phyloP scores from a whole-genome alignment of 2,113 vertebrate genomes.

The Solea solea region DNA sequence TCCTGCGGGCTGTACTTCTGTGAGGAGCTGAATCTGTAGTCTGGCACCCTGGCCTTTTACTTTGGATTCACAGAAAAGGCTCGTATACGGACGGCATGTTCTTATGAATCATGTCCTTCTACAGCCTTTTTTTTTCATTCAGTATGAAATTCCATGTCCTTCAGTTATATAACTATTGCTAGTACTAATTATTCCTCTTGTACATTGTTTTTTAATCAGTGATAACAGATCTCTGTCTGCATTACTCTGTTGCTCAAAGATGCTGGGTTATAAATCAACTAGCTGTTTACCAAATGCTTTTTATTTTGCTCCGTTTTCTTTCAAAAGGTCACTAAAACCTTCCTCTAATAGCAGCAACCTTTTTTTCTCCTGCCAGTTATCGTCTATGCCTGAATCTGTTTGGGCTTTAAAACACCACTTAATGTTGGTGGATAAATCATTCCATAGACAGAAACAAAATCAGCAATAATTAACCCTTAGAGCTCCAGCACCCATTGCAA shows the following conservation, averaged over 20 bases:
- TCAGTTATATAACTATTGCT: constrained; percentile 44
- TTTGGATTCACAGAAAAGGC: constrained; percentile 35
- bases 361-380: neutral
- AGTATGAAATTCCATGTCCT: constrained; percentile 46
- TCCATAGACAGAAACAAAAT: neutral
- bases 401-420: constrained; percentile 11
- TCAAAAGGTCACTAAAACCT: no score
- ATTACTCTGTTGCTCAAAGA: neutral
- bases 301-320: no score
- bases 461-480: neutral
- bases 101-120: constrained; percentile 31
- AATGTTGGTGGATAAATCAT: neutral
- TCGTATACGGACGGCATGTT: constrained; percentile 24
- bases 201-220: constrained; percentile 17
- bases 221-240: neutral
- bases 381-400: constrained; percentile 10
- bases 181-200: constrained; percentile 27
- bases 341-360: no score
- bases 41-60: constrained; percentile 24
- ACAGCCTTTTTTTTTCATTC: constrained; percentile 35
- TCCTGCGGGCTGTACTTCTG: constrained; percentile 32
- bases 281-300: no score
- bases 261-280: neutral
- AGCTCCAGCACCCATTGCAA: no score
- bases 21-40: constrained; percentile 25